phyloP scores from a whole-genome alignment of 2,888 invertebrate genomes.

The Xestia rhomboidea region DNA sequence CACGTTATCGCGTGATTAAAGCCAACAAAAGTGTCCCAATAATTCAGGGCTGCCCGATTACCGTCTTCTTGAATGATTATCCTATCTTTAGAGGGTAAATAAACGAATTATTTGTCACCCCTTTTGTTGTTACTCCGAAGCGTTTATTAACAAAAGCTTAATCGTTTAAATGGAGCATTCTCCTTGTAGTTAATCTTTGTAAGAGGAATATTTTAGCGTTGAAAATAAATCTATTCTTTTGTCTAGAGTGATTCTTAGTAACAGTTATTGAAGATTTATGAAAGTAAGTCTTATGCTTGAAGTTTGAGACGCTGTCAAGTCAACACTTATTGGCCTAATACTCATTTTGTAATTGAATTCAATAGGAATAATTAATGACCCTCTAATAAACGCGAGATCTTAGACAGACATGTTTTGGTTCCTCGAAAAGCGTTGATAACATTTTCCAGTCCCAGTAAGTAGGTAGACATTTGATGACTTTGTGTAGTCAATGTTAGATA shows the following conservation, averaged over 20 bases:
- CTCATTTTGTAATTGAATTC: conserved; percentile 5
- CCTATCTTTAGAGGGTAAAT: conserved; percentile 74
- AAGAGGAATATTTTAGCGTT: conserved; percentile 80
- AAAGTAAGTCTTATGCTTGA: conserved; percentile 30
- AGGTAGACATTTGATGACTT: background rate
- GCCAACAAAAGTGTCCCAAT: conserved; percentile 63
- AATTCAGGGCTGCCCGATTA: conserved; percentile 59
- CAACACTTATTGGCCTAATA: conserved; percentile 15
- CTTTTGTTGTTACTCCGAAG: conserved; percentile 80
- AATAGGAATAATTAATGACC: conserved; percentile 27
- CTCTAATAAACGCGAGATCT: background rate
- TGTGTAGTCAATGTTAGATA: background rate
- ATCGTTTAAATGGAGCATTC: conserved; percentile 85
- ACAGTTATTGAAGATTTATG: conserved; percentile 54
- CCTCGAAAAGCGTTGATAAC: background rate
- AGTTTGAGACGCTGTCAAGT: conserved; percentile 25
- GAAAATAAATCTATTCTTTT: conserved; percentile 80
- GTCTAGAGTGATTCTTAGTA: conserved; percentile 69
- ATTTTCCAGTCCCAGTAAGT: background rate
- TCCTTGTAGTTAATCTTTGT: conserved; percentile 81
- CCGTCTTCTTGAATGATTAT: conserved; percentile 71
- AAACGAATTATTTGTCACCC: conserved; percentile 87
- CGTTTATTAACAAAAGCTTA: conserved; percentile 87
- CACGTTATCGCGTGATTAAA: conserved; percentile 45
- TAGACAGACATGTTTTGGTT: background rate